Conservation (phyloP, 2,113 vertebrate genomes). For the Oreotrochilus melanogaster region DNA sequence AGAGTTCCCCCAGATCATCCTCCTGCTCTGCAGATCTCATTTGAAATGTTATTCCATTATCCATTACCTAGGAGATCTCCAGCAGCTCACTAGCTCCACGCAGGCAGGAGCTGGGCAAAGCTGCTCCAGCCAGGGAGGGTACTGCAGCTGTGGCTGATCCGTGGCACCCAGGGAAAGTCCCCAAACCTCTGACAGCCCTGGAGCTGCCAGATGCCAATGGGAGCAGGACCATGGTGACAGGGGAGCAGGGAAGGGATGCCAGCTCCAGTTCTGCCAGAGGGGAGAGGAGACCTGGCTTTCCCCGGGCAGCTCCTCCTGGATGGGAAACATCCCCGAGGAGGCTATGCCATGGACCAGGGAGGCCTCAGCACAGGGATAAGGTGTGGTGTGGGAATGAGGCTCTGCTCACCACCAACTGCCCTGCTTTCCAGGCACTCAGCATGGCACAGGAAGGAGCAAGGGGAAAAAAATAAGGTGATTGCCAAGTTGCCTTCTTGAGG, state of each 20-base stretch:
- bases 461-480: neutral
- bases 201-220: neutral
- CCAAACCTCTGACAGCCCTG: neutral
- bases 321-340: neutral
- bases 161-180: neutral
- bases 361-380: neutral
- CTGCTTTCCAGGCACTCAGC: neutral
- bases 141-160: neutral
- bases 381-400: neutral
- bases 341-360: neutral
- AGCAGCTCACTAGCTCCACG: constrained; percentile 54
- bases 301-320: neutral
- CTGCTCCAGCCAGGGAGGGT: neutral
- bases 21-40: constrained; percentile 58
- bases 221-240: neutral
- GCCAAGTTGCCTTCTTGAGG: neutral
- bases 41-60: constrained; percentile 62
- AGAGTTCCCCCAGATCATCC: constrained; percentile 51
- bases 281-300: neutral
- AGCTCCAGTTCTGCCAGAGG: neutral
- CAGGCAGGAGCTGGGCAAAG: constrained; percentile 42
- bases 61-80: constrained; percentile 64
- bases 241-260: accelerated
- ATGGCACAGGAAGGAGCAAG: accelerated
- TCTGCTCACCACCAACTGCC: neutral